Evolutionary conservation across 2,113 vertebrate genomes (phyloP), one percentile per base, ranked within the genome.

Genomic region (Sorex fumeus): DNA sequence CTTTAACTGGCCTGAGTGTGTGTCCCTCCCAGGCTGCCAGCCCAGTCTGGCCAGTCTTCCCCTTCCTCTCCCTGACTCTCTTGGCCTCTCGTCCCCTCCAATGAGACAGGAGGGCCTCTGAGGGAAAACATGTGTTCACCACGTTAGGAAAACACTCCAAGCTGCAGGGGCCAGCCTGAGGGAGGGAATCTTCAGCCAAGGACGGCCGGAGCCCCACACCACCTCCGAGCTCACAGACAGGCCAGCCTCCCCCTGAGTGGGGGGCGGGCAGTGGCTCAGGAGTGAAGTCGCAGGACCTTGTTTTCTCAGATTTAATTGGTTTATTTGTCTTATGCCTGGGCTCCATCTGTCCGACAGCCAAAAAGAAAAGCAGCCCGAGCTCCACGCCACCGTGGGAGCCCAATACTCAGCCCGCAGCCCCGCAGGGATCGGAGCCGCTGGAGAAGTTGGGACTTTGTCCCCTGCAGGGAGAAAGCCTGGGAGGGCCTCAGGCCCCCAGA

Each of bases 81-180:
- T 97, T 97, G 96, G 57, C 43, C 76, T 89, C 66, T 82, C 77
- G 70, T 85, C 66, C 53, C 43, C 53, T 77, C 60, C 92, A 34
- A 32, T 34, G 80, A 96, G 96, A 90, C 85, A 93, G 32, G 90
- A 96, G 97, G 98, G 98, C 98, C 97, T 97, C 97, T 93, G 97
- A 98, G 98, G 98, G 98, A 98, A 98, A 99, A 98, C 98, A 99
- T 99, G 98, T 99, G 99, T 98, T 99, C 98, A 97, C 98, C 98
- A 99, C 98, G 98, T 99, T 99, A 98, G 86, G 98, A 98, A 98
- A 99, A 99, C 98, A 99, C 88, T 88, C 93, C 96, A 28, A 19
- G 62, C 97, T 90, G 95, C 97, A 96, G 93, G 96, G 93, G 91
- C 96, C 92, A 95, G 95, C 93, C 97, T 95, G 91, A 95, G 13